Evolutionary conservation across 2,888 invertebrate genomes (phyloP), one percentile per base, ranked within the genome.

Genomic region (Eucera pruinosa): DNA sequence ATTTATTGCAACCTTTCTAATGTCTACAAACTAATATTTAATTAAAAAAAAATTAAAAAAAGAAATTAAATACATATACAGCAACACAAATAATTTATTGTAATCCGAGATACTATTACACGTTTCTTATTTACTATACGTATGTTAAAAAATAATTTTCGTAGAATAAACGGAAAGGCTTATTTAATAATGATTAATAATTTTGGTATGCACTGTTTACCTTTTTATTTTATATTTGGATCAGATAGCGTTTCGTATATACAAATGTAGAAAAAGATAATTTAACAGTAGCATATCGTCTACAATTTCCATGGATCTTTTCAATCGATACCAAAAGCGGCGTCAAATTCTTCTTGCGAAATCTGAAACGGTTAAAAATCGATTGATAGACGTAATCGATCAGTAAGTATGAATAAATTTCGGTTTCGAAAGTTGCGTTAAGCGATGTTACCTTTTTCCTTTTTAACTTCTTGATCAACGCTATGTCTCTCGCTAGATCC

Each of bases 401-500:
- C 43, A 11, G 3, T 13, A 43, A 41, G 2, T 66, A n/a, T n/a
- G n/a, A n/a, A n/a, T n/a, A n/a, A n/a, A n/a, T 52, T 20, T 13
- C 30, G 25, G 20, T 13, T 36, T 39, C 1, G n/a, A 43, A 41
- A 64, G 33, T 55, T 58, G 18, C 57, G 39, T 54, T 25, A 50
- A 62, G 27, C 5, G 45, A 23, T 6, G 23, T 67, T 86, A 94
- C 94, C 93, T 98, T 98, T 85, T 96, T 95, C 88, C 95, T 96
- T 91, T 97, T 98, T 0, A 97, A 93, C 87, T 97, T 97, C 91
- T 98, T 98, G 75, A 98, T 95, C 27, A 98, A 93, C 6, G 96
- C 95, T 58, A 97, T 95, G 90, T 98, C 98, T 66, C 95, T 95
- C 7, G 96, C 96, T 57, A 97, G 88, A 88, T 97, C 97, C 36